Evolutionary conservation across 2,113 vertebrate species (phyloP).

Genomic region (Hippocampus guttulatus): DNA sequence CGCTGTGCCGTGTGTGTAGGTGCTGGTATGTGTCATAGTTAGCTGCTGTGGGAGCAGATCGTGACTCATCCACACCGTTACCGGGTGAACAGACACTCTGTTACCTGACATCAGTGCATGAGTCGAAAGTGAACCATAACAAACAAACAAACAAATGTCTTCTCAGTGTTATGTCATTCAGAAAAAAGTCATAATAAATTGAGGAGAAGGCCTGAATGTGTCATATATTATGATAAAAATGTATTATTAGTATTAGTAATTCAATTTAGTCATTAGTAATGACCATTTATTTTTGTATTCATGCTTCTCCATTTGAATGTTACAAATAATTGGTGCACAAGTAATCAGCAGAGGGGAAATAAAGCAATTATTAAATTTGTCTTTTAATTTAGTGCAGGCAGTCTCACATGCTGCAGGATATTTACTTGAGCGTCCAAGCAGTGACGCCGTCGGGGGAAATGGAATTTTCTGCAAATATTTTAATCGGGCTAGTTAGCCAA

Average conservation of each 20-base stretch:
- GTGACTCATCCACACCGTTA: conserved; percentile 72
- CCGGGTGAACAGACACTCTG: conserved; percentile 48
- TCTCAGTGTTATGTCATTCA: neutral
- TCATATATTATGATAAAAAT: neutral
- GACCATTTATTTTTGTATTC: no score
- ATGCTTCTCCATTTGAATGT: neutral
- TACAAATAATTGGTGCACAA: conserved; percentile 15
- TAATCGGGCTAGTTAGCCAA: conserved; percentile 32
- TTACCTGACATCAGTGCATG: conserved; percentile 45
- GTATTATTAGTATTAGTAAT: no score
- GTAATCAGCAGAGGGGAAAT: conserved; percentile 4
- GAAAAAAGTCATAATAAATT: neutral
- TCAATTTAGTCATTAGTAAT: no score
- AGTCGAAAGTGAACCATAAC: neutral
- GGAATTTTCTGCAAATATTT: conserved; percentile 36
- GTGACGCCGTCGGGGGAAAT: conserved; percentile 26
- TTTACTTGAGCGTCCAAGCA: conserved; percentile 3
- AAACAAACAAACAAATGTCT: neutral
- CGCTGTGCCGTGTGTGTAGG: conserved; percentile 34
- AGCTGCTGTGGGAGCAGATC: conserved; percentile 63
- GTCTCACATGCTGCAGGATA: conserved; percentile 10
- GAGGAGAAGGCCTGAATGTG: neutral
- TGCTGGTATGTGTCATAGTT: conserved; percentile 70
- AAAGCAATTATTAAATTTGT: conserved; percentile 10
- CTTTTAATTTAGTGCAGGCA: conserved; percentile 23